Conservation (phyloP, 2,888 invertebrate species). For the Octodonta nipae region DNA sequence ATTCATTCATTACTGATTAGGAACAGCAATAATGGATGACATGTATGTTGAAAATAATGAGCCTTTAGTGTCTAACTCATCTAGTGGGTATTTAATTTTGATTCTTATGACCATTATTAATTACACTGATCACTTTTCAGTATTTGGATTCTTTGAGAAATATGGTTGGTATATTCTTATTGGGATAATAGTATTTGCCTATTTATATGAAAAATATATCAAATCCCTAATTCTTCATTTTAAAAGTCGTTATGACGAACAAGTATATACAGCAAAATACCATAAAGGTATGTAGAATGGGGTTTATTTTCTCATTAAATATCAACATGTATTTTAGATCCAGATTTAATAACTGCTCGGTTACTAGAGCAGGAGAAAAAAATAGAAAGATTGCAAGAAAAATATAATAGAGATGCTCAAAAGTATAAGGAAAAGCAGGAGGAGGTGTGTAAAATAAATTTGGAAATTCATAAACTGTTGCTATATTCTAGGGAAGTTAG, state of each 20-base stretch:
- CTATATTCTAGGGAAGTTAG: neutral
- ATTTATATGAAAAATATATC: constrained; percentile 28
- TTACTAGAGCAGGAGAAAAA: constrained; percentile 30
- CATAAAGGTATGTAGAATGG: constrained; percentile 33
- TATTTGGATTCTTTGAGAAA: no score
- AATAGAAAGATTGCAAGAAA: constrained; percentile 34
- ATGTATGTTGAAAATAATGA: no score
- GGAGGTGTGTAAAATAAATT: constrained; percentile 27
- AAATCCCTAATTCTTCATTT: constrained; percentile 27
- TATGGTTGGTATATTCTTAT: constrained; percentile 35
- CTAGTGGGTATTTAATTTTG: no score
- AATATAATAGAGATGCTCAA: constrained; percentile 29
- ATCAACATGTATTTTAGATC: constrained; percentile 27
- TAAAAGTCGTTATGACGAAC: constrained; percentile 27
- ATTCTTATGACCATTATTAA: no score
- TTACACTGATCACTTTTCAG: no score
- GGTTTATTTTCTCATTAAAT: constrained; percentile 2
- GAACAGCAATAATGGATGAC: no score
- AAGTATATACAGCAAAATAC: constrained; percentile 35
- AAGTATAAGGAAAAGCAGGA: constrained; percentile 28
- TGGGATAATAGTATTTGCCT: constrained; percentile 21
- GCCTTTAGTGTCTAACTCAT: no score
- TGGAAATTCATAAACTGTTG: neutral
- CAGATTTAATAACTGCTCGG: constrained; percentile 31
- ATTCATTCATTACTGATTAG: no score